Percentiles rank a stretch among this genome's conserved stretches.
Conservation (phyloP, 2,888 invertebrate species). For the Clostera curtula region DNA sequence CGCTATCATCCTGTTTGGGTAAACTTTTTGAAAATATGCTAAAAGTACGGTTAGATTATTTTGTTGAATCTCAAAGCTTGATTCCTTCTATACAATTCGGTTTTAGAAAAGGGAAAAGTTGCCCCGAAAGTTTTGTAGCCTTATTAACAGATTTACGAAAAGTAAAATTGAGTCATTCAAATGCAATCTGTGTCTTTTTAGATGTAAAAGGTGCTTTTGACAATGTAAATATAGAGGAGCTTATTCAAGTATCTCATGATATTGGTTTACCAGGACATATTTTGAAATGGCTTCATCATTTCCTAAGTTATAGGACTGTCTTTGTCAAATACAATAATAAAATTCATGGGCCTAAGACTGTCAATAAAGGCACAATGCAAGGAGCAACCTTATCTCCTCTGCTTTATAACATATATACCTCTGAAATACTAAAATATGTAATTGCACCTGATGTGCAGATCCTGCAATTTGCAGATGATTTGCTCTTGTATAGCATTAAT, state of each 20-base stretch:
- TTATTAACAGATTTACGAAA: slow-evolving; percentile 3
- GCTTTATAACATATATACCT: slow-evolving; percentile 10
- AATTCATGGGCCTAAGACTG: slow-evolving; percentile 8
- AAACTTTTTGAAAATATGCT: slow-evolving; percentile 10
- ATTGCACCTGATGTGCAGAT: not conserved
- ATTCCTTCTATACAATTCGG: slow-evolving; percentile 6
- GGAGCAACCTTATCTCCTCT: slow-evolving; percentile 13
- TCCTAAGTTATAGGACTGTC: slow-evolving; percentile 8
- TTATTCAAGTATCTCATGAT: slow-evolving; percentile 1
- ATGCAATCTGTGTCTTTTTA: slow-evolving; percentile 3
- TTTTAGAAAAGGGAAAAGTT: slow-evolving; percentile 8
- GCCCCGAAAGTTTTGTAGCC: slow-evolving; percentile 7
- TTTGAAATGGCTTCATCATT: slow-evolving; percentile 6
- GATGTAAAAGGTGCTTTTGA: slow-evolving; percentile 17
- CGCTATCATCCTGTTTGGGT: slow-evolving; percentile 6
- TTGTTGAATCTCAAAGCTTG: not conserved
- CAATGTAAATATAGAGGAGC: slow-evolving; percentile 7
- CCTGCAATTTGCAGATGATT: slow-evolving; percentile 10
- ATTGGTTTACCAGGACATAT: slow-evolving; percentile 1
- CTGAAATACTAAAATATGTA: slow-evolving; percentile 4
- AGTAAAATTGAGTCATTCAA: slow-evolving; percentile 4
- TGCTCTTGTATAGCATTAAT: slow-evolving; percentile 6
- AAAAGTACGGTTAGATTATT: slow-evolving; percentile 3
- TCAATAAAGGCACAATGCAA: slow-evolving; percentile 12
- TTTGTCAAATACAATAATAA: slow-evolving; percentile 15